Conservation (phyloP, 1,140 invertebrate species). For the Lasaia peninsularis region DNA sequence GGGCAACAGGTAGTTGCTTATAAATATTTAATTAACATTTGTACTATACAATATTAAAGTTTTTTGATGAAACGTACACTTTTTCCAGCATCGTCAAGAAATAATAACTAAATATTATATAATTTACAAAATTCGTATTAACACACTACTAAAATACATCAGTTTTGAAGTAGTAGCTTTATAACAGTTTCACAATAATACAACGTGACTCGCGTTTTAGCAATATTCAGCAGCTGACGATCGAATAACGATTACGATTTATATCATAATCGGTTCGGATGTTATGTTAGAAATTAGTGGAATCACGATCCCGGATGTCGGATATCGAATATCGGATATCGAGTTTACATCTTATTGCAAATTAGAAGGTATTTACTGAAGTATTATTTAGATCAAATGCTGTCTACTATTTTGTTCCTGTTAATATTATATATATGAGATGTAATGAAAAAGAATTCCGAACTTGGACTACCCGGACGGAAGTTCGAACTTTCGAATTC, state of each 20-base stretch:
- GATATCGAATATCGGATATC: too few species aligned
- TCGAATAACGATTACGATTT: conserved; percentile 42
- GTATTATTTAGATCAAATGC: neutral
- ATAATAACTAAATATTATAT: neutral
- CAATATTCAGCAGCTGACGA: conserved; percentile 40
- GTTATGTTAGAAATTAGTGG: conserved; percentile 25
- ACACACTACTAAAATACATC: conserved; percentile 3
- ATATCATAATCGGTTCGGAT: conserved; percentile 34
- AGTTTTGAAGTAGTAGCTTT: conserved; percentile 19
- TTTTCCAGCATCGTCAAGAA: too few species aligned
- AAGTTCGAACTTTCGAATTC: too few species aligned
- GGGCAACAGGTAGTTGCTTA: too few species aligned
- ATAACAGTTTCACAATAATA: conserved; percentile 27
- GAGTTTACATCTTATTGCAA: conserved; percentile 1
- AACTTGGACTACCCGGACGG: too few species aligned
- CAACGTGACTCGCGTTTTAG: conserved; percentile 24
- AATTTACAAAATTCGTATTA: neutral
- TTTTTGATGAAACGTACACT: too few species aligned
- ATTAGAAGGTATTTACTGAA: neutral
- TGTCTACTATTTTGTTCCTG: too few species aligned
- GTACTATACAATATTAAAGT: too few species aligned
- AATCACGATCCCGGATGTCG: conserved; percentile 14
- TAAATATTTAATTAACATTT: too few species aligned
- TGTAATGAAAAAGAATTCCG: too few species aligned
- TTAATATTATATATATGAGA: too few species aligned